These are phyloP conservation scores for Gandaritis pyraliata DNA, from an alignment of 2,888 invertebrate genomes.

Conservation along the genomic window DNA sequence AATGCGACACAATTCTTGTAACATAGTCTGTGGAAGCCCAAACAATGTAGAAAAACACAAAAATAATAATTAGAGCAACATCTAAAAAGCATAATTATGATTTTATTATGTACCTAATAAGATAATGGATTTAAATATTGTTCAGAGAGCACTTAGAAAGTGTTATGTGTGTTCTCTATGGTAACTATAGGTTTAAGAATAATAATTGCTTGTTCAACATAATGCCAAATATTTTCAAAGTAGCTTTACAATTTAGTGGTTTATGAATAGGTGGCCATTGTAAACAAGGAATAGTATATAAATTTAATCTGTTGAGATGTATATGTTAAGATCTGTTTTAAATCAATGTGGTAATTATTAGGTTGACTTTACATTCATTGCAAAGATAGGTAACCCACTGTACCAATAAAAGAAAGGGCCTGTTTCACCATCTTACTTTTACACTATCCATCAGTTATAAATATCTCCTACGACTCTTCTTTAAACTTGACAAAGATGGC, in stretches of 20 bases:
- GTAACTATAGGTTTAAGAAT: constrained; percentile 1
- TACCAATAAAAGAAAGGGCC: too few relatives aligned
- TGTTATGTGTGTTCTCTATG: constrained; percentile 11
- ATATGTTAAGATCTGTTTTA: neutral
- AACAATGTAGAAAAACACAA: constrained; percentile 61
- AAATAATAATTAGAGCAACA: constrained; percentile 19
- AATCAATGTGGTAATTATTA: neutral
- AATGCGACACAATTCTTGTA: constrained; percentile 92
- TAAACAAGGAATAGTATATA: constrained; percentile 5
- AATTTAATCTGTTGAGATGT: neutral
- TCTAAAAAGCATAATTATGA: neutral
- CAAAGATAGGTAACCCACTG: too few relatives aligned
- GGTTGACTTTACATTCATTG: neutral
- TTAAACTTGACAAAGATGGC: too few relatives aligned
- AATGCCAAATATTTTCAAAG: constrained; percentile 17
- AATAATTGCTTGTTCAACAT: neutral
- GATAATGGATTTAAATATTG: neutral
- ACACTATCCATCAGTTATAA: too few relatives aligned
- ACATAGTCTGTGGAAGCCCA: constrained; percentile 80
- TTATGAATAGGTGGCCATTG: constrained; percentile 10
- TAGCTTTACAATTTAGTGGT: neutral
- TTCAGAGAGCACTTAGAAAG: constrained; percentile 6
- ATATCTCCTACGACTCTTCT: too few relatives aligned
- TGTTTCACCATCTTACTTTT: too few relatives aligned
- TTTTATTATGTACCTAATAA: too few relatives aligned